Conservation (phyloP, 2,113 vertebrate species). For the Ochotona curzoniae region DNA sequence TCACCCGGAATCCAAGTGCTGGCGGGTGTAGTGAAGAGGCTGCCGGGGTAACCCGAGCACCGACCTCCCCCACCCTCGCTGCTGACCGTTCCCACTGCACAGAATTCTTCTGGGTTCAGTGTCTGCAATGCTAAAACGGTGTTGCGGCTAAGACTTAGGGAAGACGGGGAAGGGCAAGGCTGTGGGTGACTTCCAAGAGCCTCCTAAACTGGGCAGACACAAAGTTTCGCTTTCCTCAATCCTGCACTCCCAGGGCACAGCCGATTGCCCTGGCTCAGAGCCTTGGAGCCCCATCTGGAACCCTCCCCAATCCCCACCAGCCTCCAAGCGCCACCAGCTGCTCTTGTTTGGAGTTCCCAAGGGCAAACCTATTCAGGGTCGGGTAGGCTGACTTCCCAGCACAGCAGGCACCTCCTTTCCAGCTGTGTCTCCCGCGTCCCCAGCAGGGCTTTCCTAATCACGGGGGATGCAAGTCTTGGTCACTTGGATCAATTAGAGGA, state of each 20-base stretch:
- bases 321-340: not conserved
- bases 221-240: conserved; percentile 9
- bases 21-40: not conserved
- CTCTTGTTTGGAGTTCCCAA: accelerated
- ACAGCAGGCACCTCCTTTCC: accelerated
- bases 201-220: not conserved
- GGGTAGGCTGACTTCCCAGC: not conserved
- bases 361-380: not conserved
- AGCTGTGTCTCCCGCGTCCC: too few species aligned
- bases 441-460: not conserved
- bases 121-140: not conserved
- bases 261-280: not conserved
- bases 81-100: not conserved
- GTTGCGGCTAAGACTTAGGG: not conserved
- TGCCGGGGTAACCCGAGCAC: not conserved
- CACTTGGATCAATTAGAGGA: not conserved
- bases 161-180: not conserved
- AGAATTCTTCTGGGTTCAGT: not conserved
- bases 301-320: accelerated
- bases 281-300: not conserved
- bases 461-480: not conserved
- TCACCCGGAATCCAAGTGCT: not conserved
- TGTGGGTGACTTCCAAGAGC: not conserved
- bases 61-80: not conserved
- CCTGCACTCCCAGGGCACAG: not conserved